phyloP scores from a whole-genome alignment of 2,797 vertebrate genomes.

The Lophotriccus pileatus region DNA sequence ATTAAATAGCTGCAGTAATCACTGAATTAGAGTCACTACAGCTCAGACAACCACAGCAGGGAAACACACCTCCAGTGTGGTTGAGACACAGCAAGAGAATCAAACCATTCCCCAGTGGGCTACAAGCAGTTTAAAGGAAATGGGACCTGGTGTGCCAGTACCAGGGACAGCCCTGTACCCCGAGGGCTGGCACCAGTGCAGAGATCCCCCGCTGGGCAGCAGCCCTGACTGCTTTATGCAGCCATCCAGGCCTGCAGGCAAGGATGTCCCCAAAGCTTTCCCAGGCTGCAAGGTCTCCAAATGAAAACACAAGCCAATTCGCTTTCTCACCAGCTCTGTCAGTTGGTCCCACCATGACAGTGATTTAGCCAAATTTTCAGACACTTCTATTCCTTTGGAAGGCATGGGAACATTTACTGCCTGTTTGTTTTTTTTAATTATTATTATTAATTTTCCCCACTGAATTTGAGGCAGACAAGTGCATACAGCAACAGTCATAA shows the following conservation, averaged over 20 bases:
- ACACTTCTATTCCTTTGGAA: not conserved
- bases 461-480: not conserved
- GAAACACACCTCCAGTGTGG: not conserved
- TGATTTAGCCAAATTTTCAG: not conserved
- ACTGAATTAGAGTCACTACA: not conserved
- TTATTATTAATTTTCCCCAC: not conserved
- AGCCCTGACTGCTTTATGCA: not conserved
- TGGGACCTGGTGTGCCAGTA: not conserved
- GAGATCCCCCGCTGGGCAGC: fast-evolving
- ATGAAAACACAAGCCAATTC: not conserved
- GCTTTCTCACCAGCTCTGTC: not conserved
- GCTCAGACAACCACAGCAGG: not conserved
- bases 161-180: fast-evolving
- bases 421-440: too few relatives aligned
- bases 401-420: not conserved
- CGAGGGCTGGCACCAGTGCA: not conserved
- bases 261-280: not conserved
- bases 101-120: not conserved
- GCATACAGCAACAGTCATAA: not conserved
- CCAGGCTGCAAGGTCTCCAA: not conserved
- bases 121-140: not conserved
- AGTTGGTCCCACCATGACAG: not conserved
- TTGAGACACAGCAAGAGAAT: not conserved
- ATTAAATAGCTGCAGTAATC: not conserved
- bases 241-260: not conserved